Base-by-base conservation (phyloP, 2,113 vertebrate species). In the Piliocolobus tephrosceles region DNA sequence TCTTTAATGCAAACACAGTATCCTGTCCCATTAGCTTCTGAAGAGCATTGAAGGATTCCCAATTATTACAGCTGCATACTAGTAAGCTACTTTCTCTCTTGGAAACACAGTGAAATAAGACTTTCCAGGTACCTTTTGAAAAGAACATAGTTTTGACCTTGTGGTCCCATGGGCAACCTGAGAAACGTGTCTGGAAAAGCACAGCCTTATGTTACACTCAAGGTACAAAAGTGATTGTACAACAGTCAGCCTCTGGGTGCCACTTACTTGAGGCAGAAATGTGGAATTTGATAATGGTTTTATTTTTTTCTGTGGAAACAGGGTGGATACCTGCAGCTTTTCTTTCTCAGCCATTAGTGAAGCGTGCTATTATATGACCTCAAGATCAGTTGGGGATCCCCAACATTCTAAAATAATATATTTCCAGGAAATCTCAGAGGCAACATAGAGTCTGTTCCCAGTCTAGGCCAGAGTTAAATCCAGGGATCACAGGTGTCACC, bases 51-150 rank as follows among this genome's bases (percentile, higher is more conserved):
- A 98, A 91, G 3, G 35, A 64, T 61, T 40, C 55, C 40, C 23
- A 93, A 38, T 86, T 88, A 79, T 85, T 93, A 86, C 4, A 75
- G 20, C n/a, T 83, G 30, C 38, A 89, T 86, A 3, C 76, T 50
- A 79, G 58, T 58, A 88, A 43, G 55, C 13, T 90, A n/a, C 96
- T 52, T 45, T 96, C 95, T 94, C 20, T 47, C 43, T 95, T 89
- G 20, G 38, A 93, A 45, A 52, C 32, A 78, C n/a, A 94, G 45
- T 3, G 80, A 93, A 95, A 80, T 43, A 95, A 72, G 35, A 10
- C 32, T 93, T 93, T 92, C 11, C 9, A 64, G 25, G 5, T 70
- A 40, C 85, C 18, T 75, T 95, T 88, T 23, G 32, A 43, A 64
- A 11, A 1, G 0, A 2, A 47, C 12, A 25, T 50, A 66, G 30